Conservation (phyloP, 2,113 vertebrate genomes). For the Vidua chalybeata region DNA sequence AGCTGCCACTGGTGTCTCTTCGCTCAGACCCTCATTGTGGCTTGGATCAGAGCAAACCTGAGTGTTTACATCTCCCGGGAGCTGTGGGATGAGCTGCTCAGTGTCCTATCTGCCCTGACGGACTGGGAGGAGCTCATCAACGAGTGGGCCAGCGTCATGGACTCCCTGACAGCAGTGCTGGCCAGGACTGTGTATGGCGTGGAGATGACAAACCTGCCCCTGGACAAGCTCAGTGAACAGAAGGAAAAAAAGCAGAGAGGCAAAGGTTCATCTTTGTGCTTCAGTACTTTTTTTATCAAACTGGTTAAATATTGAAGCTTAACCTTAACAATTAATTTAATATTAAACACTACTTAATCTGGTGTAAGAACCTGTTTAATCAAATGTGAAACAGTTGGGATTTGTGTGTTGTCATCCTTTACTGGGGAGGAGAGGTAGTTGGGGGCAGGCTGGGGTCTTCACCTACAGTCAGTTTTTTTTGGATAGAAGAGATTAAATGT, state of each 20-base stretch:
- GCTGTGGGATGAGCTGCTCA: conserved; percentile 95
- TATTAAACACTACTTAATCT: neutral
- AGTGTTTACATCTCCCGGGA: conserved; percentile 95
- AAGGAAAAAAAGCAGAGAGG: conserved; percentile 97
- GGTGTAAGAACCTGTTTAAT: neutral
- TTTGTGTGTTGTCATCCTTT: neutral
- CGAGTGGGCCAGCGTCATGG: conserved; percentile 98
- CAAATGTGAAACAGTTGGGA: neutral
- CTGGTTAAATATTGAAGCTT: neutral
- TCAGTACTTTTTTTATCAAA: neutral
- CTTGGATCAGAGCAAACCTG: conserved; percentile 96
- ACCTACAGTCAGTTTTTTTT: neutral
- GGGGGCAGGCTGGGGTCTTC: neutral
- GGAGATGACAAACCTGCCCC: conserved; percentile 91
- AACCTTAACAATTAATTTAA: neutral
- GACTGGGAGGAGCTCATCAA: conserved; percentile 94
- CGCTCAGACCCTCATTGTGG: conserved; percentile 93
- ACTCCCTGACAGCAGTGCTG: conserved; percentile 92
- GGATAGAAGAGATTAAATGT: neutral
- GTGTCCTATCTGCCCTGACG: conserved; percentile 90
- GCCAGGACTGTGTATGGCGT: conserved; percentile 92
- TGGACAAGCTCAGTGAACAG: conserved; percentile 97
- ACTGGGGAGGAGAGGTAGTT: neutral
- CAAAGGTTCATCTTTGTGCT: conserved; percentile 77
- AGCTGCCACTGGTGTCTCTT: neutral